Evolutionary conservation across 2,888 invertebrate genomes (phyloP).

Genomic region (Dilophus febrilis): DNA sequence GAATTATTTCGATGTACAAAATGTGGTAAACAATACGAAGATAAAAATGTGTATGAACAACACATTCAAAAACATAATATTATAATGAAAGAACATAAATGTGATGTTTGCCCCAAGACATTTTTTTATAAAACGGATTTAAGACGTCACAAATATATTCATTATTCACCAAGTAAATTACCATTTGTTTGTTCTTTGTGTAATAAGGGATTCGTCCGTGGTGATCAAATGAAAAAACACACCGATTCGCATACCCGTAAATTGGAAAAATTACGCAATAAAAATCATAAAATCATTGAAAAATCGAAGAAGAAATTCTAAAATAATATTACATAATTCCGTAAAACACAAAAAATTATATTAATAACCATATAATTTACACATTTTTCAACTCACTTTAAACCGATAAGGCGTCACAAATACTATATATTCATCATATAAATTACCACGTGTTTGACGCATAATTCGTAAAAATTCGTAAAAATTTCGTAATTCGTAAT

Average conservation of each 20-base stretch:
- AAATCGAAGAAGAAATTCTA: too few species aligned
- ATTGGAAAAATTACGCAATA: too few species aligned
- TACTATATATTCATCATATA: too few species aligned
- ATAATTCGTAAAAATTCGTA: too few species aligned
- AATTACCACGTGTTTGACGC: too few species aligned
- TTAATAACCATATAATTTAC: too few species aligned
- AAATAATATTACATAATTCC: too few species aligned
- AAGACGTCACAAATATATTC: conserved; percentile 70
- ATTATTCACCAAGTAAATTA: conserved; percentile 53
- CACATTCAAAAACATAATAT: conserved; percentile 64
- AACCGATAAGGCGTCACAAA: too few species aligned
- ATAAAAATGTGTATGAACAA: conserved; percentile 49
- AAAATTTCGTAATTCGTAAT: too few species aligned
- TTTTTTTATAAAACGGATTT: conserved; percentile 85
- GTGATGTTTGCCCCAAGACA: conserved; percentile 67
- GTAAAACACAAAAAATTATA: too few species aligned
- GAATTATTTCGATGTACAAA: conserved; percentile 70
- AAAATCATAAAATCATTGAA: too few species aligned
- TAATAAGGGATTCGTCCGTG: conserved; percentile 74
- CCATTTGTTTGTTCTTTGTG: conserved; percentile 68
- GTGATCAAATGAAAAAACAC: conserved; percentile 84
- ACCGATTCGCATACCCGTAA: conserved; percentile 46
- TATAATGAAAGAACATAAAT: conserved; percentile 67
- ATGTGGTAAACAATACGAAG: conserved; percentile 71
- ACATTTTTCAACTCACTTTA: too few species aligned